Evolutionary conservation across 2,888 invertebrate genomes (phyloP), one percentile per base, ranked within the genome.

Genomic region (Coenonympha glycerion): DNA sequence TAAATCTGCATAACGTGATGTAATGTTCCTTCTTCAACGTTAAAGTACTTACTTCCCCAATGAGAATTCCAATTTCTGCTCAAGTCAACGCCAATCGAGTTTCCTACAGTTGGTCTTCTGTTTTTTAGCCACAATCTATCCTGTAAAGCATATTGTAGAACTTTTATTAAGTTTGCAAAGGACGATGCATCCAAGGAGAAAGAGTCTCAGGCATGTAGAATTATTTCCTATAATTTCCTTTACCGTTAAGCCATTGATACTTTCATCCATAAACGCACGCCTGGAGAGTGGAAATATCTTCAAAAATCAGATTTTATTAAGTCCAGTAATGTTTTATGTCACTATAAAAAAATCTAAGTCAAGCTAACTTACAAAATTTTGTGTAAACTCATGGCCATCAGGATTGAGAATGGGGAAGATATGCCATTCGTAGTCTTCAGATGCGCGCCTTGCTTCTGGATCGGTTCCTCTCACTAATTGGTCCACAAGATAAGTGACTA

Each of bases 401-500:
- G 93, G 93, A 70, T 95, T 95, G 18, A 91, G 74, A 13, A 91
- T 79, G 0, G 95, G 94, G 55, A 94, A 87, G 50, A 95, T 88
- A 67, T 93, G 92, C 92, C 93, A 95, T 57, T 92, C 92, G 61
- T 88, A 89, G 24, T 84, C 82, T 44, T 89, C 79, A 0, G 89
- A 87, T 6, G 90, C 85, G 5, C 71, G 57, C 47, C 73, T 74
- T 0, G 90, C 73, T 9, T 86, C 82, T 0, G 73, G 60, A 19
- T 90, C 78, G 0, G 81, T 70, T 26, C 91, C 91, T 49, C 82
- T 88, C 8, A 92, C 71, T 3, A 93, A 69, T 64, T 92, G 88
- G 55, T 91, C 89, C 4, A 90, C 71, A 1, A 92, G 75, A 60
- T 90, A 92, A 0, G 91, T 89, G 0, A 90, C 72, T 0, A 91